Conservation (phyloP, 2,888 invertebrate genomes). For the Cosmorhoe ocellata region DNA sequence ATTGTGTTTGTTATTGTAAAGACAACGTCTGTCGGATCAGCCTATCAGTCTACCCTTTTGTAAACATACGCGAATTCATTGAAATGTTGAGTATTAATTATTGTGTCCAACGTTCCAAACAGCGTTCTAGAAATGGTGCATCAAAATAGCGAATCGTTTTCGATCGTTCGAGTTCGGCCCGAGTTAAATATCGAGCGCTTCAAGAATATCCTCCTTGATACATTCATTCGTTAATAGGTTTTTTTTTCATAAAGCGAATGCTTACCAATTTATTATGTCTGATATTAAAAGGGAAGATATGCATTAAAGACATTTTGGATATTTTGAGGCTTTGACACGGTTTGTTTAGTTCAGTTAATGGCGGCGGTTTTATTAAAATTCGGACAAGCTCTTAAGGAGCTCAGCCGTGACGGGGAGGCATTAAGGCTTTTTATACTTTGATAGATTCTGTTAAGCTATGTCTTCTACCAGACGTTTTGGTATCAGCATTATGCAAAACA, state of each 20-base stretch:
- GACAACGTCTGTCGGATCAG: no score
- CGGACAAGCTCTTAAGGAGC: constrained; percentile 51
- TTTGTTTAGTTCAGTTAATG: constrained; percentile 54
- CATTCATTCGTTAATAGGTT: constrained; percentile 80
- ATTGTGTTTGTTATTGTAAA: no score
- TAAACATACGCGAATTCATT: no score
- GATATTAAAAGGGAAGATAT: constrained; percentile 74
- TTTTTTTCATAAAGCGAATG: constrained; percentile 81
- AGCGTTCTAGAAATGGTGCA: no score
- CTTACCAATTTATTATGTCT: constrained; percentile 80
- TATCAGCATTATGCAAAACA: no score
- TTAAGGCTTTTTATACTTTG: constrained; percentile 15
- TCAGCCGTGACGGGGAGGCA: constrained; percentile 40
- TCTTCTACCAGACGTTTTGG: no score
- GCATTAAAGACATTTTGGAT: constrained; percentile 61
- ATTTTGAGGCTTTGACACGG: constrained; percentile 69
- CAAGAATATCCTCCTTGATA: constrained; percentile 58
- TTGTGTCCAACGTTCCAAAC: no score
- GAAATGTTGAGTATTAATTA: no score
- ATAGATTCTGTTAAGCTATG: constrained; percentile 3
- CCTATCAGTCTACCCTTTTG: no score
- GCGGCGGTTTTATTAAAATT: constrained; percentile 32
- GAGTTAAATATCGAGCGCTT: constrained; percentile 2
- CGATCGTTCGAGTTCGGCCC: neutral
- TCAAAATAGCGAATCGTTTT: neutral